Evolutionary conservation across 2,113 vertebrate genomes (phyloP).

Genomic region (Blennius ocellaris): DNA sequence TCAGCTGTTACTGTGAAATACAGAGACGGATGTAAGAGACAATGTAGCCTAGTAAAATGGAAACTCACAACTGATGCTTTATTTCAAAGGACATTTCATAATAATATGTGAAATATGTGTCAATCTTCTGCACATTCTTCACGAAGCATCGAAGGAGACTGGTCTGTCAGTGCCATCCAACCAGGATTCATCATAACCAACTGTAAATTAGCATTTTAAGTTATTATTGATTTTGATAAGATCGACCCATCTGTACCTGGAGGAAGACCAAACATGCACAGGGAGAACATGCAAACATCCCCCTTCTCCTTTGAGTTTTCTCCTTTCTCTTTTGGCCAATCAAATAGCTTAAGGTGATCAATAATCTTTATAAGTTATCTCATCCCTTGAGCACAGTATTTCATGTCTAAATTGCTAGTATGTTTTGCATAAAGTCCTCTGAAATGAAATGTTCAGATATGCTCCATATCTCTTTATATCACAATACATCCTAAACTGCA

Average conservation of each 20-base stretch:
- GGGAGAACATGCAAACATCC: too few relatives aligned
- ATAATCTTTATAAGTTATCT: too few relatives aligned
- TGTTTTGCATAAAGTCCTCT: too few relatives aligned
- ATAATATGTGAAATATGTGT: conserved; percentile 11
- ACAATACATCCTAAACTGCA: neutral
- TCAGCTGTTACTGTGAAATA: conserved; percentile 53
- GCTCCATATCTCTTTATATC: neutral
- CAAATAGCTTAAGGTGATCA: too few relatives aligned
- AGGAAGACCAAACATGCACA: too few relatives aligned
- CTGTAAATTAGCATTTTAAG: conserved; percentile 4
- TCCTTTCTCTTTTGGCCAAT: too few relatives aligned
- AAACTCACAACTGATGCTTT: conserved; percentile 5
- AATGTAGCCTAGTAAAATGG: neutral
- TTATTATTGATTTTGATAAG: conserved; percentile 1
- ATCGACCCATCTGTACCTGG: too few relatives aligned
- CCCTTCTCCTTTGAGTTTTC: too few relatives aligned
- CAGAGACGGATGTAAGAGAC: conserved; percentile 22
- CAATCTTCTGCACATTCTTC: conserved; percentile 2
- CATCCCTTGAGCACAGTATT: too few relatives aligned
- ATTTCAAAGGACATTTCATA: conserved; percentile 28
- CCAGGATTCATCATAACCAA: conserved; percentile 2
- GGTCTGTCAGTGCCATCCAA: conserved; percentile 2
- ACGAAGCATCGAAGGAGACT: conserved; percentile 31
- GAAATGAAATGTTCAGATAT: too few relatives aligned
- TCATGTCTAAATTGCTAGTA: too few relatives aligned